Evolutionary conservation across 1,140 invertebrate genomes (phyloP), one percentile per base, ranked within the genome.

Genomic region (Drosophila willistoni): DNA sequence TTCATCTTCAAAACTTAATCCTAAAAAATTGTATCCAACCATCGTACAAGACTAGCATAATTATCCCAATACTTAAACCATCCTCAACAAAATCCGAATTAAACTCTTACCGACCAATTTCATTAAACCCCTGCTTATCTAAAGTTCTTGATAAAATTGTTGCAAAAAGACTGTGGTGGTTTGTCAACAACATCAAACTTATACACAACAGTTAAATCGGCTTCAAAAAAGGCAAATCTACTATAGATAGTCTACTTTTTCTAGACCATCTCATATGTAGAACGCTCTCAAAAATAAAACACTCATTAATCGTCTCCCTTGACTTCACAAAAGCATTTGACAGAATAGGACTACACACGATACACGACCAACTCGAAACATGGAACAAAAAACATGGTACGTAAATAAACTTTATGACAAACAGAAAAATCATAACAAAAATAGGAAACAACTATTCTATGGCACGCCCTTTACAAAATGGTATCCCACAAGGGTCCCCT

Each of bases 251-350:
- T 68, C 61, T 77, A 33, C 41, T 77, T 7, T 56, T 59, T 29
- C 3, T 67, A 67, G 73, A 71, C 60, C 34, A 73, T 54, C 62
- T 60, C 7, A 41, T 69, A 36, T 33, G 10, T 12, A 66, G 36
- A 47, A 4, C 64, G 17, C 22, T 76, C 3, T 3, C 17, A 9
- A 51, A 7, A 19, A 71, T 47, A 55, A 76, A 71, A 25, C 73
- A 75, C 25, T 10, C 64, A 25, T 73, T 62, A 33, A 41, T 73
- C 25, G n/a, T 68, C 12, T 68, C 66, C 10, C 33, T 73, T 5
- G 71, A 73, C 17, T 73, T 73, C 39, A n/a, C 42, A n/a, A 72
- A 72, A 56, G 70, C 65, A 13, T 73, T 73, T 47, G 71, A 73
- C 51, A 64, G 51, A 51, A 56, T 69, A 9, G 71, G 66, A 25